Conservation (phyloP, 2,797 vertebrate genomes). For the Myripristis jacobus region DNA sequence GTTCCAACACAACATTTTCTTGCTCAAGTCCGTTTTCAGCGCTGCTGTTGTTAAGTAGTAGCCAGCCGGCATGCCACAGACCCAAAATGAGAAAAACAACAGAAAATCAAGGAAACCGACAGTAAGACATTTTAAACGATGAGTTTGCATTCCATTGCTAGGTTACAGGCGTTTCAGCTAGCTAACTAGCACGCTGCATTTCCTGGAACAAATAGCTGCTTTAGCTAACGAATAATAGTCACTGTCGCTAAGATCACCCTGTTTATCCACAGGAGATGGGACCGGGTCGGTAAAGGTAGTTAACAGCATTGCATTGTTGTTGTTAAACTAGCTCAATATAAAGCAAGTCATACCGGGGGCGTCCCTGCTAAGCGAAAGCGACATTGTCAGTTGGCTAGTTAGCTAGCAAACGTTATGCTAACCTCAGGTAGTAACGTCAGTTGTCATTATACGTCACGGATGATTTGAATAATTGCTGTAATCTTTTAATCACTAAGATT, state of each 20-base stretch:
- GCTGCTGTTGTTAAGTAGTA: neutral
- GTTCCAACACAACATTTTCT: neutral
- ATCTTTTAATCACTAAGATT: too few relatives aligned
- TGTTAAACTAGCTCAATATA: too few relatives aligned
- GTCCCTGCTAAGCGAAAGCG: too few relatives aligned
- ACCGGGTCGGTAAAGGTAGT: too few relatives aligned
- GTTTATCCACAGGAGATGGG: too few relatives aligned
- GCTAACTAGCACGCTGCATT: slow-evolving; percentile 47
- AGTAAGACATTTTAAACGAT: slow-evolving; percentile 42
- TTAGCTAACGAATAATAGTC: too few relatives aligned
- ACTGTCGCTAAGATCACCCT: too few relatives aligned
- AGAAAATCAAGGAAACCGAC: slow-evolving; percentile 47
- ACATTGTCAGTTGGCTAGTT: too few relatives aligned
- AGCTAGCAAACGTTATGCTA: neutral
- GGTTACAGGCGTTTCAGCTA: slow-evolving; percentile 27
- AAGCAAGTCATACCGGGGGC: too few relatives aligned
- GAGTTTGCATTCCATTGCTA: neutral
- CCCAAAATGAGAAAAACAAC: slow-evolving; percentile 55
- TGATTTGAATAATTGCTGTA: too few relatives aligned
- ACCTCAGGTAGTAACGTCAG: neutral
- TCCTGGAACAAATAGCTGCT: slow-evolving; percentile 50
- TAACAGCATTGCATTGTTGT: too few relatives aligned
- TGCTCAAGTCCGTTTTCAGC: neutral
- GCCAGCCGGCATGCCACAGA: neutral
- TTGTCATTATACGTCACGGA: too few relatives aligned